These are phyloP conservation scores for Platalea minor DNA, from an alignment of 2,797 vertebrate genomes.

Conservation along the genomic window DNA sequence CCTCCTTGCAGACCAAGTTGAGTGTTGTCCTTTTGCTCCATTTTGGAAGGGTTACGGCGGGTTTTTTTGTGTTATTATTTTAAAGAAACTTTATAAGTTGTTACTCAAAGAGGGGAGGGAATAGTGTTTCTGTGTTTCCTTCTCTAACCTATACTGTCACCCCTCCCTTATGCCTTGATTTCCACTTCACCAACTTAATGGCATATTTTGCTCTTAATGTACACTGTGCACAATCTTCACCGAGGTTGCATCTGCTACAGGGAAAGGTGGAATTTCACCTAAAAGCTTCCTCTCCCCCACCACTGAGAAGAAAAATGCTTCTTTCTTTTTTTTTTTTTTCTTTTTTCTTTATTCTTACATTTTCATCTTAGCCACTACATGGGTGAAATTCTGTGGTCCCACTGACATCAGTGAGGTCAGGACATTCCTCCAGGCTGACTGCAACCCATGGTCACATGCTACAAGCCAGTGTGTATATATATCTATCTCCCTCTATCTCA, in stretches of 20 bases:
- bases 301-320: neutral
- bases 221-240: neutral
- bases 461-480: neutral
- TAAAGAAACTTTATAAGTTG: neutral
- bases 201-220: neutral
- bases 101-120: neutral
- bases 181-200: neutral
- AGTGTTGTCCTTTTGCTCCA: neutral
- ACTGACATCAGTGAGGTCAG: neutral
- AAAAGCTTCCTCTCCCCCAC: neutral
- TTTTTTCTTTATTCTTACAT: neutral
- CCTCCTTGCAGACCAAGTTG: neutral
- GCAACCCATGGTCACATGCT: neutral
- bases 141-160: neutral
- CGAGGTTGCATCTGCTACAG: neutral
- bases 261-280: neutral
- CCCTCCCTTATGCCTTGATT: neutral
- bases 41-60: neutral
- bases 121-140: neutral
- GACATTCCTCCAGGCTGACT: neutral
- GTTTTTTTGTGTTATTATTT: neutral
- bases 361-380: neutral
- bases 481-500: neutral
- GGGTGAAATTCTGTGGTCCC: neutral
- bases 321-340: accelerated